Evolutionary conservation across 2,797 vertebrate genomes (phyloP).

Genomic region (Megalops cyprinoides): DNA sequence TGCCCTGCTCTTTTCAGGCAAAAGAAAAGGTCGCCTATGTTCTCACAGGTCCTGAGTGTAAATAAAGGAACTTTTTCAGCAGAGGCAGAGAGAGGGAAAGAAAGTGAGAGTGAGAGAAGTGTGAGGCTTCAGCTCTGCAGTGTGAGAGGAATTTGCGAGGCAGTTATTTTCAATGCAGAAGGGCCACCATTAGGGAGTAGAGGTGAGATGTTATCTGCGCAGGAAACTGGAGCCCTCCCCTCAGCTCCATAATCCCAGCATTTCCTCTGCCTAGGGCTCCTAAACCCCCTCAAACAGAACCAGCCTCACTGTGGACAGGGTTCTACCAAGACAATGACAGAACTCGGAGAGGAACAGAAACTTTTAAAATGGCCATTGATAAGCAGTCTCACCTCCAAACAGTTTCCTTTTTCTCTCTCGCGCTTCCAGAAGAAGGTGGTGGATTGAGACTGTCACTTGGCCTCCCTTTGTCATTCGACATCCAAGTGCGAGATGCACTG

Average conservation of each 20-base stretch:
- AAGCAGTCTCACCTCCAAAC: no score
- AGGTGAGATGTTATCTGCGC: conserved; percentile 18
- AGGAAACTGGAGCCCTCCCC: not conserved
- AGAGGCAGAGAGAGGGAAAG: not conserved
- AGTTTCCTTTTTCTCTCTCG: no score
- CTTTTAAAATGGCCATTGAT: no score
- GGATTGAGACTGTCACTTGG: not conserved
- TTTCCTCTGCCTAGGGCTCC: not conserved
- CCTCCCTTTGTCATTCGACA: not conserved
- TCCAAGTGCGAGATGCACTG: not conserved
- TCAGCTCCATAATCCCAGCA: no score
- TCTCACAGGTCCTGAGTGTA: not conserved
- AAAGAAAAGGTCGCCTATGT: not conserved
- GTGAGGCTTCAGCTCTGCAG: not conserved
- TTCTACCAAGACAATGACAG: no score
- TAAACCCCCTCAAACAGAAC: not conserved
- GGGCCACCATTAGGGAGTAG: not conserved
- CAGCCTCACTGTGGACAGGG: no score
- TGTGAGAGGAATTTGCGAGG: conserved; percentile 5
- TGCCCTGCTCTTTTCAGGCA: not conserved
- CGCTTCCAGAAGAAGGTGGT: no score
- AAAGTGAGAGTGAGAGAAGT: not conserved
- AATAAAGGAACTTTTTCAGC: not conserved
- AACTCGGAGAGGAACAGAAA: no score
- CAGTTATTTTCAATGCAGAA: not conserved